phyloP scores from a whole-genome alignment of 1,140 invertebrate species.

The Drosophila cardini region DNA sequence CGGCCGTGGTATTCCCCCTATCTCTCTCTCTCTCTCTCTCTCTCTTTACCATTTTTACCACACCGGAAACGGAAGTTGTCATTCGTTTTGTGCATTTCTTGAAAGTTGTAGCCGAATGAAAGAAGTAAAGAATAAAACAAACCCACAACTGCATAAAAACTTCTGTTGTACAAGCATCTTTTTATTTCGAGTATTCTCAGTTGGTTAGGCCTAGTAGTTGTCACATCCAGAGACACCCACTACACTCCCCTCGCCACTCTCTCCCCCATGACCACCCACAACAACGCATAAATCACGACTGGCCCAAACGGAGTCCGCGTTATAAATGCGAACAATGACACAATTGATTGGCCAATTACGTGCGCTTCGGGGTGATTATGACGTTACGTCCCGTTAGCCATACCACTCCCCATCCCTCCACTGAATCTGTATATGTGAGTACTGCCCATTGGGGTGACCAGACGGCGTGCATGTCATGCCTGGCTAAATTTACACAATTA shows the following conservation, averaged over 20 bases:
- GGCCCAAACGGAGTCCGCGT: constrained; percentile 65
- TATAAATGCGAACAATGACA: constrained; percentile 84
- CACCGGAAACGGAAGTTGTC: constrained; percentile 77
- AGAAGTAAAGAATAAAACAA: constrained; percentile 50
- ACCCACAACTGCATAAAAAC: constrained; percentile 66
- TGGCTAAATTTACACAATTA: constrained; percentile 82
- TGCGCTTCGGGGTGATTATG: constrained; percentile 82
- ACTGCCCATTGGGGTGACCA: constrained; percentile 18
- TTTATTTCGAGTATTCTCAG: constrained; percentile 10
- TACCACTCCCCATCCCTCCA: constrained; percentile 24
- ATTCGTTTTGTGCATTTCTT: constrained; percentile 83
- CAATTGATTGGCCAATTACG: constrained; percentile 85
- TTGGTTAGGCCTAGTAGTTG: constrained; percentile 35
- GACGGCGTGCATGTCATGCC: constrained; percentile 67
- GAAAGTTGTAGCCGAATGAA: constrained; percentile 67
- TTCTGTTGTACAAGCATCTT: constrained; percentile 62
- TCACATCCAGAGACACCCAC: not conserved
- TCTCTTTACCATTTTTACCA: not conserved
- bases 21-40: no score
- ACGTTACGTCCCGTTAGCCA: constrained; percentile 79
- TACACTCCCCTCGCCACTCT: not conserved
- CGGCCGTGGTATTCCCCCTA: constrained; percentile 49
- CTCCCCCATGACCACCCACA: constrained; percentile 10
- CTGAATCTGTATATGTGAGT: constrained; percentile 1
- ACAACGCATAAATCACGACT: constrained; percentile 67